Percentiles rank a stretch among this genome's conserved stretches.
Evolutionary conservation across 2,797 vertebrate genomes (phyloP).

Genomic region (Borostomias antarcticus): DNA sequence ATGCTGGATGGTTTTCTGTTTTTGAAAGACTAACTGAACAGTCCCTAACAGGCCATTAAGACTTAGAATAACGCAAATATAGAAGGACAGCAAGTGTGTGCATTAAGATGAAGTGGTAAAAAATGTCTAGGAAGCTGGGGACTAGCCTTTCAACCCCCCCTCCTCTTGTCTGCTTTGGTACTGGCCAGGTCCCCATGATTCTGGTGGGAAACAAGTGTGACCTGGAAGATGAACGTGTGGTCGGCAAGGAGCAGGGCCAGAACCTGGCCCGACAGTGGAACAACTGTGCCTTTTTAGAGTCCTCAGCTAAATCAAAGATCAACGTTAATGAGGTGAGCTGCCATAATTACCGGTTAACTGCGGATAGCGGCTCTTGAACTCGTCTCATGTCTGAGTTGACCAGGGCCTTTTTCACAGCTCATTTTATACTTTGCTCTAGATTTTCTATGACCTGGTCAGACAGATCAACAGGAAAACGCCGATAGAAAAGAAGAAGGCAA

Average conservation of each 20-base stretch:
- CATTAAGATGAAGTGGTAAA: too few species aligned
- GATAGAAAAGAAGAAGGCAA: conserved; percentile 98
- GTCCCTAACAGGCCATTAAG: background rate
- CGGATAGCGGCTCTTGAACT: too few species aligned
- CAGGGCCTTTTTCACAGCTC: background rate
- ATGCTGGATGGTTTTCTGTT: background rate
- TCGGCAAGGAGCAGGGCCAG: conserved; percentile 98
- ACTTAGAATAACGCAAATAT: too few species aligned
- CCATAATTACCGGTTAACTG: too few species aligned
- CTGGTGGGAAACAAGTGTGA: conserved; percentile 99
- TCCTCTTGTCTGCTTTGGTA: background rate
- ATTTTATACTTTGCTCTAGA: conserved; percentile 69
- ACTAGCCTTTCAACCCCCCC: background rate
- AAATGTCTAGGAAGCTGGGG: too few species aligned
- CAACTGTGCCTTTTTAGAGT: conserved; percentile 99
- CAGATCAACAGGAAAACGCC: conserved; percentile 99
- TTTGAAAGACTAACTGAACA: background rate
- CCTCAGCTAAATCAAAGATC: conserved; percentile 99
- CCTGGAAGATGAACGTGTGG: conserved; percentile 97
- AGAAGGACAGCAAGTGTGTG: too few species aligned
- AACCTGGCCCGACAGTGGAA: conserved; percentile 98
- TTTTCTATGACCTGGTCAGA: conserved; percentile 99
- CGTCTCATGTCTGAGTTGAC: too few species aligned
- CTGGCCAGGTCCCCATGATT: conserved; percentile 95
- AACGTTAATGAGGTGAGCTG: conserved; percentile 94